These are phyloP conservation scores for Oryzias woworae DNA, from an alignment of 2,113 vertebrate genomes.

Conservation along the genomic window DNA sequence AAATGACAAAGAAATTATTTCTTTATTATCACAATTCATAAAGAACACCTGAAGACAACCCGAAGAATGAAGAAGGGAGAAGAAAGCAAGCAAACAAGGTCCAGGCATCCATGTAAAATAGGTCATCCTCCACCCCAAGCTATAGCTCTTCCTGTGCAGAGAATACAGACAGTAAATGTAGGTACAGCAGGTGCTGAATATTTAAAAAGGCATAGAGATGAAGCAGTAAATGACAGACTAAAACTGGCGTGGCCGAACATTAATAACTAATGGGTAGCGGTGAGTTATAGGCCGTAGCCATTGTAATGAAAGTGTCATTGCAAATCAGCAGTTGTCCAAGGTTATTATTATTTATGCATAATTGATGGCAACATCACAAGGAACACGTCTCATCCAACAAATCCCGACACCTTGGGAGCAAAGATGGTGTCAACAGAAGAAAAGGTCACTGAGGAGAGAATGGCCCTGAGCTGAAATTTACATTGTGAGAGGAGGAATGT, in stretches of 20 bases:
- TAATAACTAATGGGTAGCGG: slow-evolving; percentile 81
- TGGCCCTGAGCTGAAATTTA: slow-evolving; percentile 61
- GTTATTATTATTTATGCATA: slow-evolving; percentile 87
- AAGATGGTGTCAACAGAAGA: slow-evolving; percentile 71
- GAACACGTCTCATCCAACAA: slow-evolving; percentile 70
- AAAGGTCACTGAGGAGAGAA: slow-evolving; percentile 71
- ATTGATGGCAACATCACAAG: slow-evolving; percentile 80
- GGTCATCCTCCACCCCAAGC: slow-evolving; percentile 66
- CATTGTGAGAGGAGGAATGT: slow-evolving; percentile 27
- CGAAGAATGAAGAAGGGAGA: not conserved
- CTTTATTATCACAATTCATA: not conserved
- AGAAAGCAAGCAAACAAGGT: slow-evolving; percentile 30
- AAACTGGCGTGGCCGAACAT: slow-evolving; percentile 80
- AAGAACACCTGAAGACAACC: not conserved
- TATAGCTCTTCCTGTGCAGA: slow-evolving; percentile 57
- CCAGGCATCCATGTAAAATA: slow-evolving; percentile 52
- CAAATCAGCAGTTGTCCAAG: slow-evolving; percentile 84
- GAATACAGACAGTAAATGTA: slow-evolving; percentile 82
- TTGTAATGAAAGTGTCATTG: slow-evolving; percentile 85
- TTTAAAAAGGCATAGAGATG: slow-evolving; percentile 82
- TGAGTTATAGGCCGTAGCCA: slow-evolving; percentile 79
- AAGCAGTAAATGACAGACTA: slow-evolving; percentile 85
- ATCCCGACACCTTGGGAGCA: slow-evolving; percentile 67
- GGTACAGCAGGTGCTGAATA: slow-evolving; percentile 84
- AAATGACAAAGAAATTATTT: not conserved